Percentiles rank a stretch among this genome's conserved stretches.
These are phyloP conservation scores for Tiliacea aurago DNA, from an alignment of 2,888 invertebrate genomes.

Conservation along the genomic window DNA sequence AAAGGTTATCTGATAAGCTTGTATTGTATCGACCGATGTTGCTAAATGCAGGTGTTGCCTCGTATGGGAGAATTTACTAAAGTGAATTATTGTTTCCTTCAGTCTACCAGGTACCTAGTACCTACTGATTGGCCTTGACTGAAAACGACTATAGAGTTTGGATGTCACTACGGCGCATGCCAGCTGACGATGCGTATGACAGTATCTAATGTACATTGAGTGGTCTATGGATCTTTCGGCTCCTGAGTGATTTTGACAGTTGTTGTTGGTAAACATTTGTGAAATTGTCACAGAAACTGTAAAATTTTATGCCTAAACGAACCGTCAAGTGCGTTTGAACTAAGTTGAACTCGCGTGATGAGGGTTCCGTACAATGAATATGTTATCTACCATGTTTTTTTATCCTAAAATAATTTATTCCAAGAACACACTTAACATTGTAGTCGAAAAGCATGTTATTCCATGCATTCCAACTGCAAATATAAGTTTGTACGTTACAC, in stretches of 20 bases:
- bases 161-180: not conserved
- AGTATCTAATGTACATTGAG: not conserved
- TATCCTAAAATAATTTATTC: no score
- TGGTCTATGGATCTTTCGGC: not conserved
- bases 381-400: no score
- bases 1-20: slow-evolving; percentile 3
- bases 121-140: not conserved
- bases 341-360: no score
- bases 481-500: no score
- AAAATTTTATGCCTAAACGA: no score
- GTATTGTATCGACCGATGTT: slow-evolving; percentile 6
- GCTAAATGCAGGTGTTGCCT: not conserved
- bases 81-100: no score
- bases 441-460: no score
- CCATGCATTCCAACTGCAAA: no score
- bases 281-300: not conserved
- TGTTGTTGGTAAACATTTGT: not conserved
- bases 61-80: not conserved
- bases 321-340: no score
- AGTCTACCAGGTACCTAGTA: not conserved
- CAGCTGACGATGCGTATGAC: not conserved
- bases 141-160: not conserved
- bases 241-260: not conserved
- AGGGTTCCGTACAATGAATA: no score
- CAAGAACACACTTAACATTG: no score